Conservation (phyloP, 2,113 vertebrate genomes). For the Tympanuchus pallidicinctus region DNA sequence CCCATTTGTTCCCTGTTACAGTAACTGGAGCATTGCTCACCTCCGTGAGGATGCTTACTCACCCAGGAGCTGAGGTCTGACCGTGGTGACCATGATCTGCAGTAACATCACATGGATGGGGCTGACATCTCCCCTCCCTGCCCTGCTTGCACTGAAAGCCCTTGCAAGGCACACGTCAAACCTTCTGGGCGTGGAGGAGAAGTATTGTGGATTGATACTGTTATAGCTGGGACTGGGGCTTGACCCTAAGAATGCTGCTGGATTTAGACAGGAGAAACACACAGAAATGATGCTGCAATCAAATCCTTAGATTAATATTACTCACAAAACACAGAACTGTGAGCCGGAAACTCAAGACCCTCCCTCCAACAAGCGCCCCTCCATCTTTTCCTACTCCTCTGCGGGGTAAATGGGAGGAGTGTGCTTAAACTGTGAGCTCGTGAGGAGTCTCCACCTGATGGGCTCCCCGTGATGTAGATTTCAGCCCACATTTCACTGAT, state of each 20-base stretch:
- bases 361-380: not conserved
- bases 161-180: not conserved
- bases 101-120: not conserved
- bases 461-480: not conserved
- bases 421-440: not conserved
- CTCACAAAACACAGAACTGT: not conserved
- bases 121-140: not conserved
- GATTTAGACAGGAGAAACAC: not conserved
- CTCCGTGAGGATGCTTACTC: not conserved
- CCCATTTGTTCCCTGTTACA: not conserved
- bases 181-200: not conserved
- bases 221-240: not conserved
- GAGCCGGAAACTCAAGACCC: not conserved
- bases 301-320: not conserved
- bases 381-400: not conserved
- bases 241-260: not conserved
- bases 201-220: not conserved
- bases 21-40: not conserved
- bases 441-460: not conserved
- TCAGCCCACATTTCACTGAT: not conserved
- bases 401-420: not conserved
- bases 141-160: not conserved
- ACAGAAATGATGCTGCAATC: not conserved
- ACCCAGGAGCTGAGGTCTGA: not conserved
- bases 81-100: fast-evolving